These are phyloP conservation scores for Bombus affinis DNA, from an alignment of 1,140 invertebrate genomes.

Conservation along the genomic window DNA sequence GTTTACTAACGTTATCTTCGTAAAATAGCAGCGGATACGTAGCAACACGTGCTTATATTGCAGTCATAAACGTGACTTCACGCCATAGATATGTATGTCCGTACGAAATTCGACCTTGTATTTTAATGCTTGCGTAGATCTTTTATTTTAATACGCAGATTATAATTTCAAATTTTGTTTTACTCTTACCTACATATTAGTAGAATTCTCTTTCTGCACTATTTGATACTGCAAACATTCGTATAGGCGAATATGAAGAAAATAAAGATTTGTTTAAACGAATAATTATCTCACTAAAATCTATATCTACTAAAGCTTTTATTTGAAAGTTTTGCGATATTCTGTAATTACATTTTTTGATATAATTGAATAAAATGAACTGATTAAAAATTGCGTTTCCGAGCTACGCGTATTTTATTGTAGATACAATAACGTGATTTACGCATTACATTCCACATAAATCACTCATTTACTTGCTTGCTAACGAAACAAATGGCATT, in stretches of 20 bases:
- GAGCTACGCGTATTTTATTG: background rate
- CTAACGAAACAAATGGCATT: constrained; percentile 16
- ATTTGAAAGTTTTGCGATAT: background rate
- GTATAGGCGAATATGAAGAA: background rate
- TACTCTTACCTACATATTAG: background rate
- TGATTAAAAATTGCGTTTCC: background rate
- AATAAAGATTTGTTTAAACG: background rate
- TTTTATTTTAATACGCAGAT: background rate
- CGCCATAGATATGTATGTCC: background rate
- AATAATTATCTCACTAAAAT: background rate
- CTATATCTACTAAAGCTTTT: background rate
- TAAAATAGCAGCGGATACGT: background rate
- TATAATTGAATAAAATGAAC: background rate
- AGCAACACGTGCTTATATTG: constrained; percentile 29
- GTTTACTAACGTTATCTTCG: constrained; percentile 3
- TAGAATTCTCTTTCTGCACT: background rate
- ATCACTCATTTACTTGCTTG: constrained; percentile 12
- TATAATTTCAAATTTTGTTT: background rate
- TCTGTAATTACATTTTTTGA: background rate
- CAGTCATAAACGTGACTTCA: constrained; percentile 24
- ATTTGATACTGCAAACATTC: background rate
- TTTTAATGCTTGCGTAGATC: background rate
- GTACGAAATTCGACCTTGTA: constrained; percentile 20
- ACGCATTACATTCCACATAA: background rate
- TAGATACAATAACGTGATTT: background rate